phyloP scores from a whole-genome alignment of 2,888 invertebrate genomes.

The Sesia bembeciformis region DNA sequence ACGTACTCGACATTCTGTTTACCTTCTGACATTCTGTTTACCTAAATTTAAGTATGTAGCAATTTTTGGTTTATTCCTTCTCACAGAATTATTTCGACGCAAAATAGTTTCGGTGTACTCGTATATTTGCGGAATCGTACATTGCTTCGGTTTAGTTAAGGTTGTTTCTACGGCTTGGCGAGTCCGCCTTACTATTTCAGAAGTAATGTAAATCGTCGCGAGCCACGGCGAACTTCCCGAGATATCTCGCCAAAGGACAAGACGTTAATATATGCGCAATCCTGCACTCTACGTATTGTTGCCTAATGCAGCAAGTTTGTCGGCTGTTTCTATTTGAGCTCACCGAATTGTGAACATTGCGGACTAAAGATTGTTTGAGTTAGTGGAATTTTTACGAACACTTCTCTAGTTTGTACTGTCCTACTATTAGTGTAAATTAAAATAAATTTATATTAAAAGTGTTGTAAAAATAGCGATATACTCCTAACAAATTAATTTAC shows the following conservation, averaged over 20 bases:
- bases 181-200: slow-evolving; percentile 54
- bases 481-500: no score
- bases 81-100: slow-evolving; percentile 22
- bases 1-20: no score
- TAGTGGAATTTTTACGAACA: no score
- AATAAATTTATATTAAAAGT: no score
- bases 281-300: slow-evolving; percentile 63
- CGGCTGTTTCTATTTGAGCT: slow-evolving; percentile 52
- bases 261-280: slow-evolving; percentile 71
- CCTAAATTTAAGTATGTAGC: background rate
- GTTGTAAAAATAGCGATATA: no score
- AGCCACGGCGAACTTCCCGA: slow-evolving; percentile 55
- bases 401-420: no score
- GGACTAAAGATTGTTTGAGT: no score
- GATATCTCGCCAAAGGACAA: slow-evolving; percentile 70
- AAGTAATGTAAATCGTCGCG: slow-evolving; percentile 68
- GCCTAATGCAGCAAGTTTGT: slow-evolving; percentile 59
- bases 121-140: slow-evolving; percentile 1
- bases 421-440: no score
- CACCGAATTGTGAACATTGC: slow-evolving; percentile 28
- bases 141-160: slow-evolving; percentile 8
- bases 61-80: slow-evolving; percentile 1
- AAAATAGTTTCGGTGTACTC: slow-evolving; percentile 27
- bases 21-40: background rate
- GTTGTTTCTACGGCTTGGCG: slow-evolving; percentile 38